Evolutionary conservation across 1,140 invertebrate species (phyloP), one percentile per base, ranked within the genome.

Genomic region (Drosophila seguyi): DNA sequence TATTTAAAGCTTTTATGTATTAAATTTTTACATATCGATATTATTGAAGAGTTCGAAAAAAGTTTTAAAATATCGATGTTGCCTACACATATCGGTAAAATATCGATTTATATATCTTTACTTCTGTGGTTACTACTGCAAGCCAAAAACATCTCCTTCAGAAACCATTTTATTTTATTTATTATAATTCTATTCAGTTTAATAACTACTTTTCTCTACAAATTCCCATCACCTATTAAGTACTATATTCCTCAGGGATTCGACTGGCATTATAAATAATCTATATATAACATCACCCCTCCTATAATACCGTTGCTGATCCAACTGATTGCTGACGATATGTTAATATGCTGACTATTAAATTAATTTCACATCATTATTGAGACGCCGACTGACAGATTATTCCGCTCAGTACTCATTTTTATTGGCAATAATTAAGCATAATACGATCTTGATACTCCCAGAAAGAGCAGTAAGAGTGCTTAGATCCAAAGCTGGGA

Each of bases 301-400:
- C 20, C 5, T 1, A 14, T 48, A 60, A 50, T 34, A 50, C 45
- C 25, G 11, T 18, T 29, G 18, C 20, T 42, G 53, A 63, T 63
- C 59, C 29, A 55, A 62, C 34, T 39, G 59, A 63, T 63, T 63
- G 55, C 36, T 25, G 39, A 20, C 60, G 48, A 62, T 56, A 62
- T 56, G 52, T 57, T 57, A 58, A 63, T 63, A 42, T 63, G 38
- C 56, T 25, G 36, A 63, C 34, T 34, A 63, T 63, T 63, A 58
- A 63, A 63, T 63, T 57, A 57, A 57, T 57, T 57, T 62, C 60
- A 27, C 27, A 58, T 57, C 34, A 62, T 62, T 57, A 62, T 58
- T 57, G 18, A 25, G 60, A 25, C 27, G 50, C 13, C 31, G 11
- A 13, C 34, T 55, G 60, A 29, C 50, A 34, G 56, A 61, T 65